Conservation (phyloP, 2,888 invertebrate species). For the Hirtodrosophila cameraria region DNA sequence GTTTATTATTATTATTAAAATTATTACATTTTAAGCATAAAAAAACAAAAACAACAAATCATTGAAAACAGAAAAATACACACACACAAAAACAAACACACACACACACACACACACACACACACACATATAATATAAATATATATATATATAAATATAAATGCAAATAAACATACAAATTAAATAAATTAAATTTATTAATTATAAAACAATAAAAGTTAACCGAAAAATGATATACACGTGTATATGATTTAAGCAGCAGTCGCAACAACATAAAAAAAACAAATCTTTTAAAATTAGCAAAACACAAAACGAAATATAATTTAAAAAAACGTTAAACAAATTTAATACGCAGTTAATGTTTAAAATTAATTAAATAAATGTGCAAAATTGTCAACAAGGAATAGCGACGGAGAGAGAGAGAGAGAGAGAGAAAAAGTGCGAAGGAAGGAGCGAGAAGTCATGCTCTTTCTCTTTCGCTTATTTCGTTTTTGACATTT, state of each 20-base stretch:
- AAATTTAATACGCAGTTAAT: constrained; percentile 35
- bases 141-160: constrained; percentile 30
- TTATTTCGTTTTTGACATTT: constrained; percentile 14
- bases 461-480: not conserved
- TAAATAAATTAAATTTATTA: constrained; percentile 64
- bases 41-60: constrained; percentile 37
- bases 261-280: constrained; percentile 4
- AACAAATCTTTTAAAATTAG: constrained; percentile 22
- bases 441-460: too few relatives aligned
- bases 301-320: constrained; percentile 14
- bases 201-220: constrained; percentile 30
- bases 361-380: constrained; percentile 32
- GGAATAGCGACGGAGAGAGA: not conserved
- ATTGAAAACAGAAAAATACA: constrained; percentile 19
- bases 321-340: constrained; percentile 10
- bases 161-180: constrained; percentile 45
- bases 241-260: constrained; percentile 13
- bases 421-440: not conserved
- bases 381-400: constrained; percentile 13
- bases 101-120: constrained; percentile 21
- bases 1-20: constrained; percentile 64
- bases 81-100: constrained; percentile 9
- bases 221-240: constrained; percentile 10
- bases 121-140: too few relatives aligned
- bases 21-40: constrained; percentile 58